Conservation (phyloP, 2,888 invertebrate species). For the Lasius fuliginosus region DNA sequence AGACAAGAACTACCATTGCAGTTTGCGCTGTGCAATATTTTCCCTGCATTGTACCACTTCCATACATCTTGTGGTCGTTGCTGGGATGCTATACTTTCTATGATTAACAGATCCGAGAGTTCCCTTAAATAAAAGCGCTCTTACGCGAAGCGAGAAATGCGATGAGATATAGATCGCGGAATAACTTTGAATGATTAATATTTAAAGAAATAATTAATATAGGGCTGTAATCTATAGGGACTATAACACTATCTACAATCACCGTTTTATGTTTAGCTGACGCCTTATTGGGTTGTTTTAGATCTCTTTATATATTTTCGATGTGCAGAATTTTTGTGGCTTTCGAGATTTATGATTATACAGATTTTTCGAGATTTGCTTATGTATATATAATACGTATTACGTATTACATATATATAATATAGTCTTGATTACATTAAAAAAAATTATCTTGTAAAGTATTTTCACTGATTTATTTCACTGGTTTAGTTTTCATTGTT, state of each 20-base stretch:
- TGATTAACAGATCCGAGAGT: slow-evolving; percentile 67
- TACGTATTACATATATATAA: neutral
- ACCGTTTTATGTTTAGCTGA: slow-evolving; percentile 12
- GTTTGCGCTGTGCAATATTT: slow-evolving; percentile 75
- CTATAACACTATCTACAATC: slow-evolving; percentile 33
- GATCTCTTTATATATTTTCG: slow-evolving; percentile 24
- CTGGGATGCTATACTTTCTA: slow-evolving; percentile 66
- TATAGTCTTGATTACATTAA: neutral
- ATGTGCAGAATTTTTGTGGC: slow-evolving; percentile 24
- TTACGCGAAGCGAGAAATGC: slow-evolving; percentile 40
- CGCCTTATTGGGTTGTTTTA: slow-evolving; percentile 24
- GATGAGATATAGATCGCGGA: slow-evolving; percentile 19
- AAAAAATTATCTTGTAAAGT: slow-evolving; percentile 10
- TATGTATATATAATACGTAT: slow-evolving; percentile 9
- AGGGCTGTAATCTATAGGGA: slow-evolving; percentile 32
- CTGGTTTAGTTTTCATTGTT: slow-evolving; percentile 41
- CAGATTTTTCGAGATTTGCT: slow-evolving; percentile 7
- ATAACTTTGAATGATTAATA: slow-evolving; percentile 30
- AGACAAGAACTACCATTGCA: slow-evolving; percentile 79
- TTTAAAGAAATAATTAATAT: slow-evolving; percentile 37
- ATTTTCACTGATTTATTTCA: slow-evolving; percentile 24
- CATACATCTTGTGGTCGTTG: slow-evolving; percentile 70
- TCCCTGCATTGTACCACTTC: slow-evolving; percentile 72
- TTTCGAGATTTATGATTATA: slow-evolving; percentile 23
- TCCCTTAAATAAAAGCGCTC: slow-evolving; percentile 55